Conservation (phyloP, 2,113 vertebrate species). For the Pithys albifrons region DNA sequence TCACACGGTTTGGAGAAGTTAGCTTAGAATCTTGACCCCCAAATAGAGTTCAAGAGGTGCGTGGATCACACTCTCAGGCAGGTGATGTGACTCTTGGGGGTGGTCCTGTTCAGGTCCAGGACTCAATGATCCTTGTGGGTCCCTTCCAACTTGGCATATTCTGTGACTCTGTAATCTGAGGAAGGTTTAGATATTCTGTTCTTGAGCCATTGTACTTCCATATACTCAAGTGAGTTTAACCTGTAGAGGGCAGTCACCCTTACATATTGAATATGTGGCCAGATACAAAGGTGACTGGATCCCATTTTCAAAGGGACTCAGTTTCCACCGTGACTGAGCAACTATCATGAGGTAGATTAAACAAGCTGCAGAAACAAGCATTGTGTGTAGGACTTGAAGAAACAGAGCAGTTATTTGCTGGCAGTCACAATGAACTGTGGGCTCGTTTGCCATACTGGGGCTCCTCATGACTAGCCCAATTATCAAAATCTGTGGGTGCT, state of each 20-base stretch:
- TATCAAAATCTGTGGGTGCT: not conserved
- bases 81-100: not conserved
- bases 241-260: not conserved
- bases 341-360: not conserved
- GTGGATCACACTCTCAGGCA: not conserved
- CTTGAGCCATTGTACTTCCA: not conserved
- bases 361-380: not conserved
- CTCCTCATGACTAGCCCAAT: not conserved
- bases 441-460: not conserved
- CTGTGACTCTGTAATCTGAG: not conserved
- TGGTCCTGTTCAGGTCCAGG: not conserved
- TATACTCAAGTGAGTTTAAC: not conserved
- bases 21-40: not conserved
- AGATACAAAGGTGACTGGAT: not conserved
- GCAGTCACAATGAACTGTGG: not conserved
- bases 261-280: not conserved
- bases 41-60: not conserved
- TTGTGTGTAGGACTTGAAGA: not conserved
- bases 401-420: not conserved
- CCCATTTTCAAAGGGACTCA: not conserved
- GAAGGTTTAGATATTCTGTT: not conserved
- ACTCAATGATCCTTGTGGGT: not conserved
- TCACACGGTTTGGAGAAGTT: not conserved
- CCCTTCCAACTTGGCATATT: not conserved
- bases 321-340: not conserved